phyloP scores from a whole-genome alignment of 2,888 invertebrate genomes.

The Darwinula stevensoni region DNA sequence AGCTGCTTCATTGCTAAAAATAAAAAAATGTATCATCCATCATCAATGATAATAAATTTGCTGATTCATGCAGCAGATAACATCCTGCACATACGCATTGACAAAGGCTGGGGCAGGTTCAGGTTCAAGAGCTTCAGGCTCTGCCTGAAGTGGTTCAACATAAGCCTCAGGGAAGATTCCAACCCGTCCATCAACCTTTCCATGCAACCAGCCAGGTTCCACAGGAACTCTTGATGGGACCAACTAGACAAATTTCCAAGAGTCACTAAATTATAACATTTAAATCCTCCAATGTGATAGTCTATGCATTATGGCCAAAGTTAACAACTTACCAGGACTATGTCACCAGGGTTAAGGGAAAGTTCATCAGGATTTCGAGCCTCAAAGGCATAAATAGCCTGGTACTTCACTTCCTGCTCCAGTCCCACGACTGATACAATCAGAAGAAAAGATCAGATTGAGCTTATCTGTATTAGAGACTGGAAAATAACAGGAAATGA shows the following conservation, averaged over 20 bases:
- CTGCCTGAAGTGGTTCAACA: constrained; percentile 36
- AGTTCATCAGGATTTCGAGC: constrained; percentile 77
- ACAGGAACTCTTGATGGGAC: constrained; percentile 63
- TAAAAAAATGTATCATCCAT: too few relatives aligned
- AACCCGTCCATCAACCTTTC: constrained; percentile 57
- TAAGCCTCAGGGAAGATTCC: constrained; percentile 96
- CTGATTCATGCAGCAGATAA: too few relatives aligned
- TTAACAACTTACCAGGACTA: constrained; percentile 33
- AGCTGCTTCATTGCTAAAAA: too few relatives aligned
- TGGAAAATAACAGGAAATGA: too few relatives aligned
- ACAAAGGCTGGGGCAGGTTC: constrained; percentile 12
- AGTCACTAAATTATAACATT: constrained; percentile 6
- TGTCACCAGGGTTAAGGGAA: constrained; percentile 70
- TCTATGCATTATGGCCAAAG: neutral
- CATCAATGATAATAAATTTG: too few relatives aligned
- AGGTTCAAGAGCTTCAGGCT: constrained; percentile 13
- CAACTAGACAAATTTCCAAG: too few relatives aligned
- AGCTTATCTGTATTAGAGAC: too few relatives aligned
- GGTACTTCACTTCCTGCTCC: constrained; percentile 27
- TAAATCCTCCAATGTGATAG: neutral
- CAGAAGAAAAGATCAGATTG: too few relatives aligned
- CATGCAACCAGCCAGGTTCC: constrained; percentile 93
- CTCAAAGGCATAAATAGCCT: constrained; percentile 75
- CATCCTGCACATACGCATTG: too few relatives aligned
- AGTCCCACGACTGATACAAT: neutral